Evolutionary conservation across 35 echinoderm and acorn worm genomes (phyloP).

Genomic region (Apostichopus japonicus): DNA sequence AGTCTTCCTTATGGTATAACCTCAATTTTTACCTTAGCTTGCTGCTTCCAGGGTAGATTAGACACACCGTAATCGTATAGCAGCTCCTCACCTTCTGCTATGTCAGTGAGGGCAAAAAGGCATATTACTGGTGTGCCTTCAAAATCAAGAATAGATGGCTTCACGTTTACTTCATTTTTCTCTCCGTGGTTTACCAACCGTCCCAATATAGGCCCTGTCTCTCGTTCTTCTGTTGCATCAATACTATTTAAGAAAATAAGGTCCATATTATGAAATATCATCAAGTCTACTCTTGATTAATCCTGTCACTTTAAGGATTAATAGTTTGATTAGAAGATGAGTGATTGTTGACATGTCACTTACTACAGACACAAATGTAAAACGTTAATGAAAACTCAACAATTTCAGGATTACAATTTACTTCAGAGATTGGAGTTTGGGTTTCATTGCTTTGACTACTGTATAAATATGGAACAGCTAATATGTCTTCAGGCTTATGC

Average conservation of each 20-base stretch:
- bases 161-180: constrained; percentile 33
- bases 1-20: not conserved
- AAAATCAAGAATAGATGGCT: not conserved
- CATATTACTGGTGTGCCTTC: constrained; percentile 5
- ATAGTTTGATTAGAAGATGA: no score
- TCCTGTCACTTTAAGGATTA: no score
- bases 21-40: constrained; percentile 12
- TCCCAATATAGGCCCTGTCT: not conserved
- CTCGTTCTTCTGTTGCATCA: constrained; percentile 39
- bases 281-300: no score
- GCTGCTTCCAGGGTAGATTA: constrained; percentile 38
- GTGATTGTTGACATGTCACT: no score
- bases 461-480: no score
- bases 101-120: constrained; percentile 34
- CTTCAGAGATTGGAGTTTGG: no score
- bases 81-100: not conserved
- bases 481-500: no score
- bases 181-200: constrained; percentile 45
- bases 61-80: constrained; percentile 42
- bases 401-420: no score
- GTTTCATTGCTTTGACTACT: no score
- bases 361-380: no score
- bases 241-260: constrained; percentile 6
- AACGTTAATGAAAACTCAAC: no score
- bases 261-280: not conserved